Evolutionary conservation across 2,797 vertebrate genomes (phyloP).

Genomic region (Rhyacichthys aspro): DNA sequence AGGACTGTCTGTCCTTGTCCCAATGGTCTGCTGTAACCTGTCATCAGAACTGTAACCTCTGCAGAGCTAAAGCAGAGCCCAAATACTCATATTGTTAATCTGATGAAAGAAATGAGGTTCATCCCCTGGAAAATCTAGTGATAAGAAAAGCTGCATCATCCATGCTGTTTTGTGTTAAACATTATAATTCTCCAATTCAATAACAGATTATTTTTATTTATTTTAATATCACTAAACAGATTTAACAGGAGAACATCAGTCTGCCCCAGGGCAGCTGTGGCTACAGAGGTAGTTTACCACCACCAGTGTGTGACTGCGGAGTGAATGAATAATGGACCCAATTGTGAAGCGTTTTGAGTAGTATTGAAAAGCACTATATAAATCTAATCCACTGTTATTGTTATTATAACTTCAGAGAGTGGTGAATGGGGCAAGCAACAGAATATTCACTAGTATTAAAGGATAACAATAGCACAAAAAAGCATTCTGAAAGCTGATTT

Average conservation of each 20-base stretch:
- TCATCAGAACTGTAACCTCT: conserved; percentile 53
- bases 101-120: conserved; percentile 28
- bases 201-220: not conserved
- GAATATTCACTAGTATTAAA: not conserved
- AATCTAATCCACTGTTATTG: too few relatives aligned
- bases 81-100: conserved; percentile 45
- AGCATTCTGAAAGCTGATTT: not conserved
- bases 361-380: too few relatives aligned
- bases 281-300: too few relatives aligned
- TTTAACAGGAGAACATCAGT: conserved; percentile 9
- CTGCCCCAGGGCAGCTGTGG: too few relatives aligned
- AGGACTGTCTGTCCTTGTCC: conserved; percentile 61
- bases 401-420: not conserved
- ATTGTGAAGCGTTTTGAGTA: too few relatives aligned
- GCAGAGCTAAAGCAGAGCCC: conserved; percentile 52
- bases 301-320: too few relatives aligned
- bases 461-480: not conserved
- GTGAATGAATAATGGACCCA: too few relatives aligned
- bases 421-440: not conserved
- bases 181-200: not conserved
- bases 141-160: conserved; percentile 10
- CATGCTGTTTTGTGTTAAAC: conserved; percentile 6
- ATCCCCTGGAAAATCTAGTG: conserved; percentile 25
- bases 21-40: conserved; percentile 47
- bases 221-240: not conserved